These are phyloP conservation scores for Coracias cyanogaster DNA, from an alignment of 2,797 vertebrate species.

Conservation along the genomic window DNA sequence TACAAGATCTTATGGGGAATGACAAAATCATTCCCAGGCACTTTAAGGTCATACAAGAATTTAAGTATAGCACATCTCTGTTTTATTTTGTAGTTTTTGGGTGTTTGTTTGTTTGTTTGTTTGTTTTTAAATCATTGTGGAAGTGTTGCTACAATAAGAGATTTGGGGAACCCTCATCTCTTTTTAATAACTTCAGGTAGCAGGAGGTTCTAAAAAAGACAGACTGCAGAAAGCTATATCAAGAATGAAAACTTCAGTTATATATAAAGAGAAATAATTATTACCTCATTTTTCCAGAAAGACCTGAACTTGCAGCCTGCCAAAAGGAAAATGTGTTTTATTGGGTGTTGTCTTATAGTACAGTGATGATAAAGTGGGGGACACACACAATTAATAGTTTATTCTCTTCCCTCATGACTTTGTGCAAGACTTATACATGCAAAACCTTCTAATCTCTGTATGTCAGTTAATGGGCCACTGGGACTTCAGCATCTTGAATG, in stretches of 20 bases:
- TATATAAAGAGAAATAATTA: not conserved
- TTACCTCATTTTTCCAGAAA: not conserved
- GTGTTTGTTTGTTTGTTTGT: not conserved
- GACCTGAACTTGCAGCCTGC: not conserved
- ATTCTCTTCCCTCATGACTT: not conserved
- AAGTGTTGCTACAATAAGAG: not conserved
- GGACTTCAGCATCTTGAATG: not conserved
- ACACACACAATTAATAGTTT: not conserved
- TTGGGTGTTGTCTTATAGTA: not conserved
- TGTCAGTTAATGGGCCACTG: not conserved
- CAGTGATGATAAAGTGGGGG: not conserved
- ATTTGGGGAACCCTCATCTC: not conserved
- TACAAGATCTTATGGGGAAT: not conserved
- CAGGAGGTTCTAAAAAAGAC: not conserved
- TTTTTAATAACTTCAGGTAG: not conserved
- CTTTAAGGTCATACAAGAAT: not conserved
- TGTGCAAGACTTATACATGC: not conserved
- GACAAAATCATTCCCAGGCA: not conserved
- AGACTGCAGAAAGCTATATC: not conserved
- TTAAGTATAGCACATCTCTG: not conserved
- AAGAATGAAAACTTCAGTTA: not conserved
- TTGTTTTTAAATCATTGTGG: not conserved
- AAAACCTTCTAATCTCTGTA: not conserved
- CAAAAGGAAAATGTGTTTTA: not conserved
- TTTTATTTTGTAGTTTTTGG: not conserved